Base-by-base conservation (phyloP, 2,797 vertebrate species). In the Muraenolepis orangiensis region DNA sequence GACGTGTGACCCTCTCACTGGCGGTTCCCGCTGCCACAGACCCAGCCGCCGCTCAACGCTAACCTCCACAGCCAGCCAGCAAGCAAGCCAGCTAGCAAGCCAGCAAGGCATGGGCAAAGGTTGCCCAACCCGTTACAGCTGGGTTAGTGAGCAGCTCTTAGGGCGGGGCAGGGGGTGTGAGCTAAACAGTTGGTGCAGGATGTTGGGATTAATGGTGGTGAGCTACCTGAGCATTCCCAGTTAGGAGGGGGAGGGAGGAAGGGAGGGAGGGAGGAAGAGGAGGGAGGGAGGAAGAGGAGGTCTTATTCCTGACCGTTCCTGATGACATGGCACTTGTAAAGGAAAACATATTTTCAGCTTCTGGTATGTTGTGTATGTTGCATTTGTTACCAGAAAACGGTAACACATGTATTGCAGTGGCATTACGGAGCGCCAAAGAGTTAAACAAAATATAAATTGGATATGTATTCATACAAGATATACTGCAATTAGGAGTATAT, bases 401-500 rank as follows among this genome's bases (percentile, higher is more conserved):
- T 34, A 34, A 34, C 32, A 32, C n/a, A 42, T 69, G 34, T 32
- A 74, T 85, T 80, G 84, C 78, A 80, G 83, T 81, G 91, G 89
- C 91, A 88, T 84, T 13, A 80, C 72, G 31, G 76, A 74, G 87
- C 91, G 93, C 91, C 91, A 92, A 91, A 90, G 84, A 77, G 76
- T 77, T 78, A 61, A 79, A 74, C n/a, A n/a, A n/a, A n/a, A n/a
- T 87, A 77, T 78, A 72, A 80, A 76, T 71, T 87, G 84, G 86
- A 86, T 82, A 87, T 83, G 84, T 87, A 90, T 81, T 80, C 79
- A 90, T 80, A 86, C 75, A 80, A 85, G 85, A 85, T 82, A 77
- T 87, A 87, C 86, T 88, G 89, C 89, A 85, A 87, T 89, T 90
- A 87, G 87, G 84, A 82, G 12, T 91, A 88, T n/a, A n/a, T 92